Conservation (phyloP, 2,113 vertebrate species). For the Thryonomys swinderianus region DNA sequence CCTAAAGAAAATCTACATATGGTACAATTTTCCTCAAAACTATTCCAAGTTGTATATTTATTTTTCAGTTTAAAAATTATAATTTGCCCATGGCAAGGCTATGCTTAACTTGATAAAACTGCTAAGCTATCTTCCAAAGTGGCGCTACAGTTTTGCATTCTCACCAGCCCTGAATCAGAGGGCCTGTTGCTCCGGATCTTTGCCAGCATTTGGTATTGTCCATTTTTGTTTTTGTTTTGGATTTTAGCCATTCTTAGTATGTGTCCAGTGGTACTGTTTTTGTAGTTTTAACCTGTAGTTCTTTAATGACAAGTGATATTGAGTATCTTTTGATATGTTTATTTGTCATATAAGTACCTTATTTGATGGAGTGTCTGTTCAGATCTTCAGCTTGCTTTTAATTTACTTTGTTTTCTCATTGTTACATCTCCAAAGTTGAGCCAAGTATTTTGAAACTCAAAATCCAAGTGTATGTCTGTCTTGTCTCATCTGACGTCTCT, state of each 20-base stretch:
- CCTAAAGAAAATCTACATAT: conserved; percentile 88
- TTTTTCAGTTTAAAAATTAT: conserved; percentile 98
- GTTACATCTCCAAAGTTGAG: neutral
- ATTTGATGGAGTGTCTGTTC: neutral
- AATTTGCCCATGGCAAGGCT: conserved; percentile 84
- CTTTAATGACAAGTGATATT: neutral
- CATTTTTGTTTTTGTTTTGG: neutral
- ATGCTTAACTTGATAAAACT: neutral
- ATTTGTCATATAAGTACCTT: neutral
- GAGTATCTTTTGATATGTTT: neutral
- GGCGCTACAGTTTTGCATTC: neutral
- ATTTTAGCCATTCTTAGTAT: neutral
- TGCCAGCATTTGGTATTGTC: neutral
- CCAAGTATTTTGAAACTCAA: neutral
- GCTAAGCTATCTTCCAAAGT: neutral
- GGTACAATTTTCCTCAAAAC: conserved; percentile 95
- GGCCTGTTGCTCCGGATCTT: neutral
- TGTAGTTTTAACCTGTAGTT: neutral
- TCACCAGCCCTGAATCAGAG: neutral
- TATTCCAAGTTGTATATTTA: conserved; percentile 99
- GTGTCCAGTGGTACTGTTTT: neutral
- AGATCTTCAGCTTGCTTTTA: neutral
- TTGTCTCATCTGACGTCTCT: neutral
- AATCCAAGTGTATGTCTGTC: neutral
- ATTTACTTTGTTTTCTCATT: neutral